These are phyloP conservation scores for Alouatta palliata DNA, from an alignment of 2,113 vertebrate species.

Conservation along the genomic window DNA sequence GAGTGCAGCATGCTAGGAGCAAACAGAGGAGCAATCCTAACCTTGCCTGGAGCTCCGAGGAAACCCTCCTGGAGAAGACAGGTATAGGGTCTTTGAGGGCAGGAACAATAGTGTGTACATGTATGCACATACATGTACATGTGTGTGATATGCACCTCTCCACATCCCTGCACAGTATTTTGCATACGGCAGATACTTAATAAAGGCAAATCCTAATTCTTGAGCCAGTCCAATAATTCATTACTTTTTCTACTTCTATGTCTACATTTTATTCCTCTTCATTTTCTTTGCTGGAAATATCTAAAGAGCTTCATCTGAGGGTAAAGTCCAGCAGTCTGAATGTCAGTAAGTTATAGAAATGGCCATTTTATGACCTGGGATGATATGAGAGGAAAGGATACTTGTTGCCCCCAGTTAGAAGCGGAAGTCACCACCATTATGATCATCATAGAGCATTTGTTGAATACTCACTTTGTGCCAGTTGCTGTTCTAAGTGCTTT, in stretches of 20 bases:
- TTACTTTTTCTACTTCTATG: background rate
- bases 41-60: background rate
- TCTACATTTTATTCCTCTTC: background rate
- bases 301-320: background rate
- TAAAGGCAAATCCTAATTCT: background rate
- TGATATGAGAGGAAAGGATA: background rate
- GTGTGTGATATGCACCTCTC: background rate
- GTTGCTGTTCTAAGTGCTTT: background rate
- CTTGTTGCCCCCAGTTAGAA: background rate
- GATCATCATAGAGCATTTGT: background rate
- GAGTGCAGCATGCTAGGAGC: background rate
- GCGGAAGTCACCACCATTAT: background rate
- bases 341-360: background rate
- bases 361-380: background rate
- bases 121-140: accelerated
- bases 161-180: background rate
- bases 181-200: background rate
- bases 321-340: background rate
- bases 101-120: background rate
- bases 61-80: background rate
- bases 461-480: background rate
- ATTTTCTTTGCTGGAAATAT: background rate
- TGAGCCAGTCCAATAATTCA: background rate
- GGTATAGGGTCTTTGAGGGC: background rate
- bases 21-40: background rate